Percentiles rank a stretch among this genome's conserved stretches.
Evolutionary conservation across 2,888 invertebrate species (phyloP).

Genomic region (Xylophagus ater): DNA sequence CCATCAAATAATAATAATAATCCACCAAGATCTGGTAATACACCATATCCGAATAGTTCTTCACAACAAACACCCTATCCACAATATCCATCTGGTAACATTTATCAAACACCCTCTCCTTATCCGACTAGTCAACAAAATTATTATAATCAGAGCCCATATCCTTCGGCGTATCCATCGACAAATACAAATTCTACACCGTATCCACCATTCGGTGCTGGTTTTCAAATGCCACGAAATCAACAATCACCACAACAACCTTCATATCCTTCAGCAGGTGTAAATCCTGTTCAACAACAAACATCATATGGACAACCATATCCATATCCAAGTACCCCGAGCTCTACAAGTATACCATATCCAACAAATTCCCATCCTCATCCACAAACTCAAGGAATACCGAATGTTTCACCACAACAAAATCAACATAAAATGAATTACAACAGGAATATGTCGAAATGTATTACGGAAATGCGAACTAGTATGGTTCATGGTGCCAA

Average conservation of each 20-base stretch:
- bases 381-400: slow-evolving; percentile 4
- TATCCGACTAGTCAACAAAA: no score
- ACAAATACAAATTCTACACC: background rate
- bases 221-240: slow-evolving; percentile 3
- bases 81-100: slow-evolving; percentile 16
- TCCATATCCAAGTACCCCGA: slow-evolving; percentile 7
- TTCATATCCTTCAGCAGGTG: slow-evolving; percentile 4
- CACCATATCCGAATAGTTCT: background rate
- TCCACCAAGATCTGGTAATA: background rate
- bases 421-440: no score
- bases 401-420: slow-evolving; percentile 7
- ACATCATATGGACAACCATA: slow-evolving; percentile 1
- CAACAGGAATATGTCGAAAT: slow-evolving; percentile 24
- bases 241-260: slow-evolving; percentile 3
- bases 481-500: slow-evolving; percentile 23
- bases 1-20: slow-evolving; percentile 19
- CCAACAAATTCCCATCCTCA: slow-evolving; percentile 20
- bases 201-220: slow-evolving; percentile 8
- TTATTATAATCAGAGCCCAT: slow-evolving; percentile 18
- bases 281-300: background rate
- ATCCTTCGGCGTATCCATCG: slow-evolving; percentile 18
- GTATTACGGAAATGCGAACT: slow-evolving; percentile 28
- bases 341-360: slow-evolving; percentile 6
- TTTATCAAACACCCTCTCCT: slow-evolving; percentile 18
- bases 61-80: slow-evolving; percentile 12